phyloP scores from a whole-genome alignment of 2,888 invertebrate genomes.

The Spatulosminthurus flaviceps region DNA sequence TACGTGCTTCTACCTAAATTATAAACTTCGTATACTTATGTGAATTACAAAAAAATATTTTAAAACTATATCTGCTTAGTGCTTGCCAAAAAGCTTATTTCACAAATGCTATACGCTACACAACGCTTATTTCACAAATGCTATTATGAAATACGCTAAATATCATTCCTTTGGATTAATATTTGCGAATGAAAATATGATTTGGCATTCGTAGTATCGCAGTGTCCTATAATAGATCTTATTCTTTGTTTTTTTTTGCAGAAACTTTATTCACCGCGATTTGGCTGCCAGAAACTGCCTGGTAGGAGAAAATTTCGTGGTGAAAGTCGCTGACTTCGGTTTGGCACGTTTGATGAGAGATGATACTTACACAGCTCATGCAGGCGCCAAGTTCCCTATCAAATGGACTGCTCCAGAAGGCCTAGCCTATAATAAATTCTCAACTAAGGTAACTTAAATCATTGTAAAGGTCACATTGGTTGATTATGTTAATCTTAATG shows the following conservation, averaged over 20 bases:
- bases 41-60: too few relatives aligned
- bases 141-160: too few relatives aligned
- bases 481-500: background rate
- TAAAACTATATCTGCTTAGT: too few relatives aligned
- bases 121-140: too few relatives aligned
- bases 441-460: conserved; percentile 74
- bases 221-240: too few relatives aligned
- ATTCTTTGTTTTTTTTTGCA: conserved; percentile 28
- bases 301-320: conserved; percentile 72
- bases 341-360: conserved; percentile 97
- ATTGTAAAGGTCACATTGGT: background rate
- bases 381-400: conserved; percentile 99
- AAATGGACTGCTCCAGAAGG: conserved; percentile 99
- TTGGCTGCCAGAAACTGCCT: conserved; percentile 99
- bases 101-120: too few relatives aligned
- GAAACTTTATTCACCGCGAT: conserved; percentile 70
- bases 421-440: conserved; percentile 98
- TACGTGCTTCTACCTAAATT: too few relatives aligned
- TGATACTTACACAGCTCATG: conserved; percentile 99
- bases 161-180: too few relatives aligned
- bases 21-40: too few relatives aligned
- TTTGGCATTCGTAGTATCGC: too few relatives aligned
- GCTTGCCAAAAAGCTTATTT: too few relatives aligned
- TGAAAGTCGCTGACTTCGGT: conserved; percentile 86
- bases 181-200: too few relatives aligned